Evolutionary conservation across 2,888 invertebrate genomes (phyloP), one percentile per base, ranked within the genome.

Genomic region (Coelinius sp.): DNA sequence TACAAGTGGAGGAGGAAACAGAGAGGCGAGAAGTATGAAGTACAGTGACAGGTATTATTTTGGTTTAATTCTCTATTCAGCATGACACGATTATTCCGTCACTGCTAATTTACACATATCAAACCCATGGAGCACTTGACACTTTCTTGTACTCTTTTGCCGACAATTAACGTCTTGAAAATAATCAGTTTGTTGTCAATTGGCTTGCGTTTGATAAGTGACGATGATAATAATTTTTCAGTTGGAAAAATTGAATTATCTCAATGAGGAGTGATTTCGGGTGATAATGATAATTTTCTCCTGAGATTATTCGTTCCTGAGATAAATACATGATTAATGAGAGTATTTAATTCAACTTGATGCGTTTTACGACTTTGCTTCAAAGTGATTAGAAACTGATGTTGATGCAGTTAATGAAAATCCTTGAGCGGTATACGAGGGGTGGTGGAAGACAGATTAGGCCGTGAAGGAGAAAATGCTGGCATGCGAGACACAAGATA

Each of bases 11-110:
- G 22, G 63, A 52, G 31, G 52, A 69, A n/a, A 63, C 27, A 62
- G 63, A 69, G 46, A 46, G 49, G 35, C 44, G 22, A 49, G 63
- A 49, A 49, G 49, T 35, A 63, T 62, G 35, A 52, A 67, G 22
- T 49, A 24, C 20, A n/a, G n/a, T 53, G 53, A 20, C 52, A 22
- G 22, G 59, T 59, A 31, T 31, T 20, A 20, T 59, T 59, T 35
- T 49, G 46, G 3, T 17, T 35, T 22, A 35, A n/a, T 35, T 27
- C 59, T 59, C 59, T 59, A 31, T 59, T 53, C 25, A 53, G 35
- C 35, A 12, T 59, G 59, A 59, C 59, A 59, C 59, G 17, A 31
- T 35, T 59, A 31, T 59, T 59, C 56, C 56, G 56, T 56, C 27
- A 14, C 35, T 59, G 31, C 31, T 35, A 59, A 59, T 59, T 59